phyloP scores from a whole-genome alignment of 2,113 vertebrate genomes.

The Semnornis frantzii region DNA sequence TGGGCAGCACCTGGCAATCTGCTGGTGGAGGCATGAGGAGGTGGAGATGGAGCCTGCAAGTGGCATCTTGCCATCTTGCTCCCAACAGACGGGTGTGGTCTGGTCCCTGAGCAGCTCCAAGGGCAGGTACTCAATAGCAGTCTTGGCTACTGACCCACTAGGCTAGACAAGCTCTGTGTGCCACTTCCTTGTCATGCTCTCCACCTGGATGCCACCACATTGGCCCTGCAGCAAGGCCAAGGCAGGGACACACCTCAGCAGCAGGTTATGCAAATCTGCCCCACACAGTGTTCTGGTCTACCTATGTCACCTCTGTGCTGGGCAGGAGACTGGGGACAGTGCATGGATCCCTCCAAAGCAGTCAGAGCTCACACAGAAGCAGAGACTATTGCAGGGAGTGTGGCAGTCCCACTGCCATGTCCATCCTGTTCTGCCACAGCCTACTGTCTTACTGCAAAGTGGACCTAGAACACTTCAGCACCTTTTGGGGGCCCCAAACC shows the following conservation, averaged over 20 bases:
- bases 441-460: background rate
- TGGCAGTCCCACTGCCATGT: background rate
- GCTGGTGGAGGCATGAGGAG: background rate
- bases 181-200: background rate
- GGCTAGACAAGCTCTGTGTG: background rate
- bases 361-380: background rate
- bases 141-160: background rate
- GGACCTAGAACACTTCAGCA: background rate
- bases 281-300: background rate
- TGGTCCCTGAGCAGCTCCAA: background rate
- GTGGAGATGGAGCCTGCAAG: background rate
- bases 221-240: background rate
- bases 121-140: background rate
- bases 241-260: background rate
- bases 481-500: background rate
- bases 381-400: background rate
- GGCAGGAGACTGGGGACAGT: background rate
- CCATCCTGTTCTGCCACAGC: background rate
- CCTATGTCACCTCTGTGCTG: background rate
- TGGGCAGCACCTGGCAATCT: accelerated
- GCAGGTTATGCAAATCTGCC: background rate
- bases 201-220: background rate
- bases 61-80: background rate
- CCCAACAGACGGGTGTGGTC: background rate
- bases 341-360: background rate